A percentile compares a stretch with the other conserved stretches of the same genome.
Conservation (phyloP, 1,140 invertebrate species). For the Brachystomella parvula region DNA sequence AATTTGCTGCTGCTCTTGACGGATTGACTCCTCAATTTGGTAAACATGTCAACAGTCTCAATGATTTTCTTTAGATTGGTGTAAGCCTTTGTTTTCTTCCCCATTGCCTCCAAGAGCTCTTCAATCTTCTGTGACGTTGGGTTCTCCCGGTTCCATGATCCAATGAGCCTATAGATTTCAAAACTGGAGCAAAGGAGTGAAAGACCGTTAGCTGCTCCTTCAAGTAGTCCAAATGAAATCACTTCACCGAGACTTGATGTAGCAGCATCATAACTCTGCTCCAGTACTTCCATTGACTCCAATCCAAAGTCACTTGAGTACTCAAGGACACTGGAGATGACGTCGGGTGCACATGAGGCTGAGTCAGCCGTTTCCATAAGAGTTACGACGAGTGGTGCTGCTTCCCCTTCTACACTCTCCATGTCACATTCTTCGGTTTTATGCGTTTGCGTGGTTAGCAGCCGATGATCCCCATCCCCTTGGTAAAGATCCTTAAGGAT, state of each 20-base stretch:
- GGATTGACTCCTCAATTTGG: neutral
- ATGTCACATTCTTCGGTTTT: neutral
- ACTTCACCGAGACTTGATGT: neutral
- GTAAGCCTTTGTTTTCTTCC: neutral
- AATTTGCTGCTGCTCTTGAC: neutral
- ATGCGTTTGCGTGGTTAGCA: neutral
- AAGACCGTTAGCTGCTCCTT: neutral
- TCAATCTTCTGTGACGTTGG: neutral
- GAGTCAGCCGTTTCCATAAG: neutral
- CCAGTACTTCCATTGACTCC: constrained; percentile 3
- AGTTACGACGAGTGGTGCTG: neutral
- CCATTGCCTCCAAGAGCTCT: neutral
- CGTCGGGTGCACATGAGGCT: neutral
- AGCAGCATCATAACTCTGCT: neutral
- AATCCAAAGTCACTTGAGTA: constrained; percentile 8
- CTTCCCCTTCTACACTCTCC: neutral
- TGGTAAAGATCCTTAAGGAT: neutral
- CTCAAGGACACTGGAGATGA: neutral
- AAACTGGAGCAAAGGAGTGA: neutral
- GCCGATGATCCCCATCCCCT: neutral
- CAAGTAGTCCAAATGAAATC: neutral
- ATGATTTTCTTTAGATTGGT: neutral
- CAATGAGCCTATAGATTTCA: neutral
- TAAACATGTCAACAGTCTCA: neutral
- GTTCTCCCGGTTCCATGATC: neutral